Evolutionary conservation across 2,888 invertebrate genomes (phyloP), one percentile per base, ranked within the genome.

Genomic region (Hedychridium roseum): DNA sequence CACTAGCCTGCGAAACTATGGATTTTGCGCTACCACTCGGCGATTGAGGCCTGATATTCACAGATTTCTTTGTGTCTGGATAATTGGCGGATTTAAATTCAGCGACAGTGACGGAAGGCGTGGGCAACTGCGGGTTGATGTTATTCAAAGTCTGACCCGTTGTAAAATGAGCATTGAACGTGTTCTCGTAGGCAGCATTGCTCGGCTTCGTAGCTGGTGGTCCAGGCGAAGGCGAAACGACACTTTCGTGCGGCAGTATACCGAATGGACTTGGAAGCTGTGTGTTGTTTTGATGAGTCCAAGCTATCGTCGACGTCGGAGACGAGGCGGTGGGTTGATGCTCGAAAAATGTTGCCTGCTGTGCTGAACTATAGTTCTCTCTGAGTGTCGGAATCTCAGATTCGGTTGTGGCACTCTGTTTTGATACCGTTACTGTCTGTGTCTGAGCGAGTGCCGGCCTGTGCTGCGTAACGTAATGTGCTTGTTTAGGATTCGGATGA

Each of bases 161-260:
- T 54, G 85, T 83, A 80, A 88, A 88, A 73, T 88, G 88, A 53
- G 87, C 83, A 78, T 87, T 88, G 76, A 88, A 89, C 2, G 73
- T 70, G 68, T 85, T 87, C 70, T 89, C 88, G 75, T 88, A 88
- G 36, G 83, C 79, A 4, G 79, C 66, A 55, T 81, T 77, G 31
- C 52, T 56, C 55, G 83, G 78, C 71, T 86, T 86, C 20, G 87
- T 84, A 18, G 86, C 82, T 28, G 85, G 82, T 11, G 82, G 75
- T 64, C 84, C 85, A 43, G 86, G 84, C 38, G 86, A 85, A 34
- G 84, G 84, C 12, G 87, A 83, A 57, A 88, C 88, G 59, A 89
- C 87, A 81, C 87, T 89, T 79, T 90, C 90, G 76, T 90, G 90
- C 12, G 90, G 90, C 69, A 90, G 79, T 66, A 90, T 88, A 50